Conservation (phyloP, 2,113 vertebrate species). For the Eurystomus gularis region DNA sequence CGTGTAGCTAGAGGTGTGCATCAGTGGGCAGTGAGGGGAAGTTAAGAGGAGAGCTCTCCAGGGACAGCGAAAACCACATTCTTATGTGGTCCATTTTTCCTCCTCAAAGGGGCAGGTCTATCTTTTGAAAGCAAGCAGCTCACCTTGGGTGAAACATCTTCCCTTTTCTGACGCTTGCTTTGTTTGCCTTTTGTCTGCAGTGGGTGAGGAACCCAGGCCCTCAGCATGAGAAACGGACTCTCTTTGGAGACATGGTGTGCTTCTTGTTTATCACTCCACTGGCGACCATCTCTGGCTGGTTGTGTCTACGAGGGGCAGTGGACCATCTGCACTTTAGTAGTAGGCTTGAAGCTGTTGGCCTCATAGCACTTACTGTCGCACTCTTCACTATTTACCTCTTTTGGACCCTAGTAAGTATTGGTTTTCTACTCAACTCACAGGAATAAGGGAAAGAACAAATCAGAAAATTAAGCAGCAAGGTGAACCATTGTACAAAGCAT, state of each 20-base stretch:
- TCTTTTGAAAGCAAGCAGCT: not conserved
- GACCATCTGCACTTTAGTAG: constrained; percentile 86
- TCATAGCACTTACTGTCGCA: constrained; percentile 84
- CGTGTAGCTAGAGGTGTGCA: fast-evolving
- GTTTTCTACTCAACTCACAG: not conserved
- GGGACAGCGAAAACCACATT: not conserved
- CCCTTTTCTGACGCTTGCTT: not conserved
- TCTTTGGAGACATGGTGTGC: constrained; percentile 84
- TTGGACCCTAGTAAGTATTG: constrained; percentile 82
- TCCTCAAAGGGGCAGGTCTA: not conserved
- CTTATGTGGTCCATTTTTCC: fast-evolving
- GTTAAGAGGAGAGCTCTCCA: not conserved
- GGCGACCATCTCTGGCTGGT: constrained; percentile 82
- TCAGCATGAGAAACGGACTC: constrained; percentile 80
- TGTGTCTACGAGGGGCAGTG: constrained; percentile 82
- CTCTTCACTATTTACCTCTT: constrained; percentile 88
- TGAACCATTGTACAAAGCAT: fast-evolving
- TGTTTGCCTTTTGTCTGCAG: constrained; percentile 60
- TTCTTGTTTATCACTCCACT: constrained; percentile 84
- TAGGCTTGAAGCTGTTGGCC: constrained; percentile 82
- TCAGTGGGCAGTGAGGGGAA: not conserved
- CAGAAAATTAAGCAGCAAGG: fast-evolving
- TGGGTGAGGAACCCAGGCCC: constrained; percentile 82
- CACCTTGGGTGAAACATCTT: not conserved
- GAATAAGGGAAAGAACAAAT: not conserved